Conservation (phyloP, 2,113 vertebrate genomes). For the Neogobius melanostomus region DNA sequence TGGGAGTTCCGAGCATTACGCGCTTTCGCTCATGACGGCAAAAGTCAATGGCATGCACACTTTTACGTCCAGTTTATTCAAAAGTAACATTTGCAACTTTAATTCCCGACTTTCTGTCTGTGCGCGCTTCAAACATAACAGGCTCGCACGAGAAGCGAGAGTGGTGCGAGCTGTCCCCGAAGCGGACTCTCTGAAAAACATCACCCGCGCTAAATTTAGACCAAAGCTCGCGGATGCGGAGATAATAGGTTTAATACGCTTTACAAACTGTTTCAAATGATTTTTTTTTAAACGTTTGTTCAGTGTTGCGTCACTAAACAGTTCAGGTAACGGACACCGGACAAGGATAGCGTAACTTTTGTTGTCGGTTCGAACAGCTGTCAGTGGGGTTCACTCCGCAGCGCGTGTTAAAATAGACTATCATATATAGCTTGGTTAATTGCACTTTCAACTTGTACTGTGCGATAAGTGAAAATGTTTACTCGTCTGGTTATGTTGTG, state of each 20-base stretch:
- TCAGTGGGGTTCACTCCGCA: slow-evolving; percentile 4
- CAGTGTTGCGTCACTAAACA: neutral
- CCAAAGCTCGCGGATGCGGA: neutral
- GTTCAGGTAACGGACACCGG: slow-evolving; percentile 11
- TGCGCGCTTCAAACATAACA: slow-evolving; percentile 6
- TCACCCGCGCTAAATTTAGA: slow-evolving; percentile 1
- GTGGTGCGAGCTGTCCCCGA: neutral
- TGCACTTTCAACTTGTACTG: neutral
- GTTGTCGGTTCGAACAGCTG: slow-evolving; percentile 2
- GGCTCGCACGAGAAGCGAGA: neutral
- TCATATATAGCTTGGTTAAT: neutral
- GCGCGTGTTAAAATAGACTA: neutral
- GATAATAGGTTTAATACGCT: neutral
- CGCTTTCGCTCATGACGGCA: neutral
- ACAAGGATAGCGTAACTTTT: neutral
- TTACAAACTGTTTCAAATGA: neutral
- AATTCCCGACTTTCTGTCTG: slow-evolving; percentile 22
- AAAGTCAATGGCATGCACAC: slow-evolving; percentile 3
- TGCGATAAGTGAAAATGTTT: slow-evolving; percentile 28
- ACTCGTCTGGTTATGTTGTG: slow-evolving; percentile 60
- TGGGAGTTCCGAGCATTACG: slow-evolving; percentile 17
- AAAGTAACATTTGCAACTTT: slow-evolving; percentile 14
- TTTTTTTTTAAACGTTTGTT: neutral
- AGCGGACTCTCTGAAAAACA: slow-evolving; percentile 6
- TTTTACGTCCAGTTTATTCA: neutral